Conservation (phyloP, 1,140 invertebrate genomes). For the Oreohelix idahoensis region DNA sequence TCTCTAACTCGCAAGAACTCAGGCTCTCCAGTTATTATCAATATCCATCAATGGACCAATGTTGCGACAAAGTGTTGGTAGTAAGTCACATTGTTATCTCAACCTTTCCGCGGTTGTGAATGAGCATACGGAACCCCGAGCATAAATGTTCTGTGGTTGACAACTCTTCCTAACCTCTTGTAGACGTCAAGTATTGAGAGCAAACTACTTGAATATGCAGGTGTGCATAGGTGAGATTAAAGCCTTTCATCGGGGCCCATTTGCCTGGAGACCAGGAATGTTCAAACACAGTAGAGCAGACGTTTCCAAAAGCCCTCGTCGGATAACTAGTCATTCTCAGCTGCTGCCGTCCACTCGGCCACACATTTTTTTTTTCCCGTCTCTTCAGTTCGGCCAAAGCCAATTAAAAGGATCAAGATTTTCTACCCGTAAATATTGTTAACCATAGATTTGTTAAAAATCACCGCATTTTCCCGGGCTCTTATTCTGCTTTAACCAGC, state of each 20-base stretch:
- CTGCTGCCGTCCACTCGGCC: background rate
- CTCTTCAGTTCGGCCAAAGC: no score
- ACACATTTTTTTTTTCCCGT: background rate
- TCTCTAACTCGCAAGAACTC: background rate
- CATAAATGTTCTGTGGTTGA: background rate
- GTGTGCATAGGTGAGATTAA: background rate
- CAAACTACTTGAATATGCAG: slow-evolving; percentile 5
- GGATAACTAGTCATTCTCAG: background rate
- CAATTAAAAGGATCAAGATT: no score
- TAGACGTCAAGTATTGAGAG: slow-evolving; percentile 9
- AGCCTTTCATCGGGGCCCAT: background rate
- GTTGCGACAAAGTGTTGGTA: background rate
- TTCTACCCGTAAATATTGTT: no score
- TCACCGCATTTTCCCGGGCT: no score
- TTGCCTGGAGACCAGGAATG: slow-evolving; percentile 8
- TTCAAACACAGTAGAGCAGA: background rate
- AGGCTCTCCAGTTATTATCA: background rate
- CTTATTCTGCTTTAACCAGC: no score
- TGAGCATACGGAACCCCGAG: background rate
- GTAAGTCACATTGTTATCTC: background rate
- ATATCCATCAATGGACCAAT: background rate
- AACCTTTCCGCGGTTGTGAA: background rate
- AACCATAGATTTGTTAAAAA: no score
- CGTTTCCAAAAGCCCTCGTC: background rate
- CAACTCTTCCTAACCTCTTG: background rate